Evolutionary conservation across 2,888 invertebrate genomes (phyloP), one percentile per base, ranked within the genome.

Genomic region (Pristionchus arcanus): DNA sequence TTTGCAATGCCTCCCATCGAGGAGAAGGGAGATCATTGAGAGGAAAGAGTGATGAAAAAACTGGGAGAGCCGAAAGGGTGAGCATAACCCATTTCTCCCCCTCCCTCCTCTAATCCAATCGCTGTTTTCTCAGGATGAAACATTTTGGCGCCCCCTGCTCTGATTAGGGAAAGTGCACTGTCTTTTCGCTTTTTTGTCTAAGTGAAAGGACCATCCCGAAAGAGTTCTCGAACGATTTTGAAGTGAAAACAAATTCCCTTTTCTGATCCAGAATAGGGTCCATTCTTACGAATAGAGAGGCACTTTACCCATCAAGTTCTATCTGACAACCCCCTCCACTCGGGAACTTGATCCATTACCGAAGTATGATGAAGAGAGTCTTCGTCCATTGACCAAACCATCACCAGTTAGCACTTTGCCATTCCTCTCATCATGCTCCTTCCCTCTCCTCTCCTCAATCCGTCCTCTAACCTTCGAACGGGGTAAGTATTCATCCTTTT

Each of bases 31-130:
- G 74, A 74, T 74, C 74, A 74, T 74, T 74, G 37, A 34, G 37
- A 13, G 31, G 37, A 42, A 31, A 81, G 81, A 49, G 81, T 53
- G 81, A 81, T 37, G 74, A 34, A 74, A 74, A 74, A 74, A 74
- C 74, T 53, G 81, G 49, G 81, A 81, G 81, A 81, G 77, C 34
- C 19, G n/a, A 37, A 7, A n/a, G n/a, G 49, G 81, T 53, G 81
- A 81, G 81, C 81, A 81, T 81, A 81, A 81, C 81, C 81, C 81
- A 81, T 81, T 81, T 81, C 81, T 81, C 81, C 81, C 81, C 74
- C 31, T 25, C 21, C n/a, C 31, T 42, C 37, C 28, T 81, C 81
- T 49, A 42, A 81, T 53, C 28, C 81, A 25, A 42, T 81, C 81
- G 19, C 81, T 81, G 81, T 81, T 81, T 81, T 81, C 81, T 81